Base-by-base conservation (phyloP, 2,888 invertebrate species). In the Archaeoteleia sp. region DNA sequence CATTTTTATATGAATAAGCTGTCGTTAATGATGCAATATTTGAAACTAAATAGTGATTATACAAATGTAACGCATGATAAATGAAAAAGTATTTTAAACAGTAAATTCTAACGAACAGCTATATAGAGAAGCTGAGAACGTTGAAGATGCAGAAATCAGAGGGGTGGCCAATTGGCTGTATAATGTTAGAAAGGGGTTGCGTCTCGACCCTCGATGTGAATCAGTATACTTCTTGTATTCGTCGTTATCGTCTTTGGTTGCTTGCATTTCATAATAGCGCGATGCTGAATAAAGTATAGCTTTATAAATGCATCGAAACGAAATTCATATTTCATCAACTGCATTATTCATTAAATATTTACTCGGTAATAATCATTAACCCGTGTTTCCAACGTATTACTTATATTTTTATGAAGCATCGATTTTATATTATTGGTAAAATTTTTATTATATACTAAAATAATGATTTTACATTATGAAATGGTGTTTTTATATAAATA, bases 101-200 rank as follows among this genome's bases (percentile, higher is more conserved):
- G 25, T 45, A 46, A 60, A 61, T 15, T 49, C 32, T 32, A 40
- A 51, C 57, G 61, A 67, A 57, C 61, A 51, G 67, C 42, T 30
- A 30, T 9, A n/a, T n/a, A 9, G 57, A 67, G 54, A 62, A 76
- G 70, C 70, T 73, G 70, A 62, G 70, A 73, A 74, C 72, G 73
- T 67, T 71, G 67, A 70, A 71, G 65, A 71, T 54, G 74, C 66
- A 75, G 73, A 69, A 65, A 61, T 65, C 61, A 61, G 61, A 69
- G 37, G 69, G 62, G 69, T 69, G 69, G 43, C 65, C 65, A 69
- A 69, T 69, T 69, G 69, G 32, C 61, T 65, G 69, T 69, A 65
- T 71, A 71, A 71, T 71, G 58, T 67, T 67, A 45, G 42, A 71
- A n/a, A 71, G 62, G 68, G 68, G 68, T 71, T 67, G 67, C 37